Percentiles rank a stretch among this genome's conserved stretches.
Evolutionary conservation across 2,888 invertebrate species (phyloP).

Genomic region (Nomada ferruginata): DNA sequence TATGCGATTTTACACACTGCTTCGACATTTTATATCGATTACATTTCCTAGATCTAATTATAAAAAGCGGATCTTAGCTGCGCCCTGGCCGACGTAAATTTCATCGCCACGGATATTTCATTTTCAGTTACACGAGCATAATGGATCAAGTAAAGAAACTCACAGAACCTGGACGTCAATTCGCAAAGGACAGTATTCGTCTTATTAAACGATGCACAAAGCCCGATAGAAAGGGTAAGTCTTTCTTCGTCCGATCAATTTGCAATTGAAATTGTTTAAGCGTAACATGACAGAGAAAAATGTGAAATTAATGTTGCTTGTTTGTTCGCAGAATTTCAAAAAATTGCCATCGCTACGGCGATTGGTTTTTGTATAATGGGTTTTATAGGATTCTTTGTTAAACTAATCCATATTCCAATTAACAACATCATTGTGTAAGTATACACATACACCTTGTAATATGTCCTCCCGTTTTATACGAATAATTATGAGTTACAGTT

Average conservation of each 20-base stretch:
- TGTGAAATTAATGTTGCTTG: constrained; percentile 12
- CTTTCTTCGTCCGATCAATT: not conserved
- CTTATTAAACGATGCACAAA: constrained; percentile 99
- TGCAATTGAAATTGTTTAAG: not conserved
- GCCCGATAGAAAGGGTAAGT: constrained; percentile 97
- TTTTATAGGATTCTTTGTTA: constrained; percentile 99
- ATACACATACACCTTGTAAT: constrained; percentile 69
- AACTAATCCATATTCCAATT: constrained; percentile 99
- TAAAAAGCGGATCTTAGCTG: not conserved
- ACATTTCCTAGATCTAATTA: constrained; percentile 11
- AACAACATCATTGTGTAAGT: constrained; percentile 97
- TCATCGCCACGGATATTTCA: not conserved
- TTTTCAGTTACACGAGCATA: constrained; percentile 23
- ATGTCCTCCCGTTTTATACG: not conserved
- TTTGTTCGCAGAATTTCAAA: constrained; percentile 95
- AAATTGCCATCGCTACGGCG: constrained; percentile 99
- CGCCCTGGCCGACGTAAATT: not conserved
- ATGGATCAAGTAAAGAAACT: constrained; percentile 99
- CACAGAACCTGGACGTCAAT: constrained; percentile 97
- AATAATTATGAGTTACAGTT: constrained; percentile 72
- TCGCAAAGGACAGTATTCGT: constrained; percentile 98
- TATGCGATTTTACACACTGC: constrained; percentile 26
- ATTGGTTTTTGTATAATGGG: constrained; percentile 99
- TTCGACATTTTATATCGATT: not conserved
- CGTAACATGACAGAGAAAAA: too few relatives aligned